Base-by-base conservation (phyloP, 2,888 invertebrate genomes). In the Cecidostiba fungosa region DNA sequence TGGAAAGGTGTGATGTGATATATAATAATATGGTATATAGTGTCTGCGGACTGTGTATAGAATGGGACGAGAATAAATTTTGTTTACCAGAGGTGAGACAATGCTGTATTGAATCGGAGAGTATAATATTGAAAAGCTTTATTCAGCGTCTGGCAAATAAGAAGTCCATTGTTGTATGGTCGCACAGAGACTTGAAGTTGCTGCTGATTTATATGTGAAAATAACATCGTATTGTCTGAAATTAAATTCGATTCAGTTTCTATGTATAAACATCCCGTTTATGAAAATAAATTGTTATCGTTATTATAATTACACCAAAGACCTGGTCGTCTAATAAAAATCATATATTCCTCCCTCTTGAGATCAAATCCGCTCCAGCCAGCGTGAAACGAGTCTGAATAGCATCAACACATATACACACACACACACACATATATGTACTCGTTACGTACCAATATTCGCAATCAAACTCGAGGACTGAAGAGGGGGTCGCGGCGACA, bases 401-500 rank as follows among this genome's bases (percentile, higher is more conserved):
- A 29, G 76, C 32, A 70, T 76, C 47, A 10, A 43, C 12, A 10
- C 43, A 12, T 12, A 12, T 12, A 8, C 10, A 43, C 43, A 12
- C 43, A 12, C 43, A 8, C 10, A 43, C 10, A 54, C 29, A 50
- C 54, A n/a, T 72, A 59, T 23, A 70, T n/a, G 4, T 50, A 78
- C 83, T 83, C 82, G 80, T 83, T 80, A 83, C 39, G 50, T 83
- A 70, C 79, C 86, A 86, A 86, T 83, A 83, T 86, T 83, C 86
- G 77, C 86, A 86, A 86, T 86, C 86, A 77, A 86, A 86, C 82
- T 82, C 82, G 78, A 85, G 78, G 12, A 43, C 39, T 83, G 83
- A 86, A 86, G 86, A 86, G 87, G 85, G 85, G 70, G 73, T 59
- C 54, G 73, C 82, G 86, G 83, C 80, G 77, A 81, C 80, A 84